Evolutionary conservation across 2,888 invertebrate species (phyloP), one percentile per base, ranked within the genome.

Genomic region (Colletes collaris): DNA sequence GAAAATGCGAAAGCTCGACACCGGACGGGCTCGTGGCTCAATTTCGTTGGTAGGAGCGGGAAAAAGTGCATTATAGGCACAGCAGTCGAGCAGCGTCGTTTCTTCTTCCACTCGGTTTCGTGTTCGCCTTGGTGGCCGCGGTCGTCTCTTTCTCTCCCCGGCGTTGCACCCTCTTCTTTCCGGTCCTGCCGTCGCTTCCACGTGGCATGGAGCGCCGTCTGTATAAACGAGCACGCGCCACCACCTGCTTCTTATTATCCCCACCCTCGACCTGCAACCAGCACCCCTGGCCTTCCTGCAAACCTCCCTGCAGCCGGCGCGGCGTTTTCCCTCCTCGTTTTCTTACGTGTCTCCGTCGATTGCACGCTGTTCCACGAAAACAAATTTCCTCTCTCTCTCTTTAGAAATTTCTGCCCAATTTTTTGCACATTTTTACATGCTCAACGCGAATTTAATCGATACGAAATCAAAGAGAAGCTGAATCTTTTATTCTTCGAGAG

Each of bases 171-270:
- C 76, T 71, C 65, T 76, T 84, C 75, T 76, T 78, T 40, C 79
- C 77, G 69, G 72, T 75, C 78, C 80, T 62, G 60, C 71, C 82
- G 76, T 64, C 52, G 65, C 49, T 78, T 66, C 83, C 87, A 85
- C 88, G 81, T 86, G 84, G 82, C 83, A 81, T 71, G 84, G 27
- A 66, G 66, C 80, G 86, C 79, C 86, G 84, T 82, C 79, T 83
- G 82, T 85, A 86, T 81, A 84, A 87, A 84, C 87, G 86, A 89
- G 90, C 89, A 89, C 89, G 89, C 90, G 90, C 88, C 90, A 87
- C 89, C 90, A 90, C 90, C 90, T 90, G 90, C 90, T 89, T 85
- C 90, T 88, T 89, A 90, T 90, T 90, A 90, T 89, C 89, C 90
- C 88, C 76, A 76, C 71, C 67, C 63, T n/a, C 4, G 4, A 2